Evolutionary conservation across 2,797 vertebrate species (phyloP), one percentile per base, ranked within the genome.

Genomic region (Knipowitschia caucasica): DNA sequence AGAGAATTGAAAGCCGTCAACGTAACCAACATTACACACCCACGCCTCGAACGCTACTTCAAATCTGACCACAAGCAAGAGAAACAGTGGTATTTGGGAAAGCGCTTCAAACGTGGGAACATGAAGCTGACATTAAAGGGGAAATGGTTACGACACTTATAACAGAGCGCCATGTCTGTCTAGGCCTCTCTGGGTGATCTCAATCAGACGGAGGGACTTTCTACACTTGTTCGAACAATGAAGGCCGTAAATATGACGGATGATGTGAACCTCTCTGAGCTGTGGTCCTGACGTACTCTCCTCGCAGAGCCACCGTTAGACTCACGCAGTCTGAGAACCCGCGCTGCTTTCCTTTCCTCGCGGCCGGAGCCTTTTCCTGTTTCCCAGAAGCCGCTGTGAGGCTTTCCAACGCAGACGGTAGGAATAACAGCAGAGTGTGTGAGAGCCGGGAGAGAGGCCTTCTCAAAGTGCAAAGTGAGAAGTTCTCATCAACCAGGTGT

Each of bases 341-440:
- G 36, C 4, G 2, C 44, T 62, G 44, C 69, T 69, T 59, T 75
- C 69, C 55, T 69, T 71, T 4, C 56, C 54, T 43, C 51, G 45
- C 17, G 20, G 60, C 51, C 68, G 78, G 54, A 47, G 70, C 63
- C 59, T 51, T 82, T 78, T 84, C 82, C 75, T 69, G 72, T 81
- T 86, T 77, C 82, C 67, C 59, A 70, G 74, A n/a, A n/a, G 38
- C 71, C 17, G 63, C 57, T 52, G 52, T 45, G 66, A 68, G 5
- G 26, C 30, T 10, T 68, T 50, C 31, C 1, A 58, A 50, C 33
- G 47, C 60, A 65, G 61, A 8, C 4, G 9, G 25, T 15, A 40
- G 23, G 46, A 62, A 50, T 27, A 66, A 65, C 61, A 64, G 52
- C 5, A 0, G 0, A 39, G 23, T 62, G 49, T 75, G 74, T 73